These are phyloP conservation scores for Microchirus variegatus DNA, from an alignment of 2,797 vertebrate species.

Conservation along the genomic window DNA sequence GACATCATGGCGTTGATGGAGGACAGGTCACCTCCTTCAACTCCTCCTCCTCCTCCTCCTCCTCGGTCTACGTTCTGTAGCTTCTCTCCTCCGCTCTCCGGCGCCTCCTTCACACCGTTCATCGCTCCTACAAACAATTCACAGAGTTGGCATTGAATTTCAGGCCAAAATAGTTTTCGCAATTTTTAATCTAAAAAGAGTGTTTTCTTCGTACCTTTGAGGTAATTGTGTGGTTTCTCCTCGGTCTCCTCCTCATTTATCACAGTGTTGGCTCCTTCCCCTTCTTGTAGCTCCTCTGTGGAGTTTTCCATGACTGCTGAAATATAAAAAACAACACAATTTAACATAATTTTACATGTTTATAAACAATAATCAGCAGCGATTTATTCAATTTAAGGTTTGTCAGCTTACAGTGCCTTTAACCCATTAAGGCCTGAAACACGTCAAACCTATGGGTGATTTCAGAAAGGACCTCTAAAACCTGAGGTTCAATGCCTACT, in stretches of 20 bases:
- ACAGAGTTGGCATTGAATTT: neutral
- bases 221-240: constrained; percentile 55
- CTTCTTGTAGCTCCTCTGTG: constrained; percentile 59
- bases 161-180: neutral
- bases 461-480: too few relatives aligned
- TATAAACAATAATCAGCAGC: too few relatives aligned
- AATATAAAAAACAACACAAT: neutral
- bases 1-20: constrained; percentile 95
- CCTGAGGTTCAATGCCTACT: too few relatives aligned
- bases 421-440: too few relatives aligned
- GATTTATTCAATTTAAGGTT: too few relatives aligned
- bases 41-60: constrained; percentile 23
- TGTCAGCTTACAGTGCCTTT: too few relatives aligned
- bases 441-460: too few relatives aligned
- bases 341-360: too few relatives aligned
- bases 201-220: constrained; percentile 52
- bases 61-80: constrained; percentile 59
- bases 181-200: neutral
- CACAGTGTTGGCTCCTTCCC: constrained; percentile 39
- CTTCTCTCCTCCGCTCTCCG: constrained; percentile 29
- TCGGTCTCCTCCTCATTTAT: constrained; percentile 46
- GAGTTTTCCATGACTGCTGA: constrained; percentile 75
- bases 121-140: constrained; percentile 30
- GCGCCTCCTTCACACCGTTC: constrained; percentile 40
- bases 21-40: constrained; percentile 84